Evolutionary conservation across 2,888 invertebrate species (phyloP).

Genomic region (Zonitis immaculata): DNA sequence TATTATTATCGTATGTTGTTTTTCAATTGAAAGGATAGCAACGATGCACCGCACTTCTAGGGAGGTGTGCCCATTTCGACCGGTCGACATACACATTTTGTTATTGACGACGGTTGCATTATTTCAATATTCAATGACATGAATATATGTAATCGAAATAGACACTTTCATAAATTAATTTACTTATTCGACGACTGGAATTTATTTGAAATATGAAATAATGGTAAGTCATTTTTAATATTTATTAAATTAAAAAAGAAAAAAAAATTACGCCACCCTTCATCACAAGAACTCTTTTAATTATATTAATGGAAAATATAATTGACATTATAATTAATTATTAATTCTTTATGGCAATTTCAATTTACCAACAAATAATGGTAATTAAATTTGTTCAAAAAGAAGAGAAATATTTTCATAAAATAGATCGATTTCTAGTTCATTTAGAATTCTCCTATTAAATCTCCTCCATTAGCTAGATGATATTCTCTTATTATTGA

Average conservation of each 20-base stretch:
- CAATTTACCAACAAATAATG: too few relatives aligned
- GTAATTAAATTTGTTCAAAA: too few relatives aligned
- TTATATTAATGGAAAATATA: too few relatives aligned
- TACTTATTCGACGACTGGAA: slow-evolving; percentile 35
- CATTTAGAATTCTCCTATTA: too few relatives aligned
- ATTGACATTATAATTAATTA: too few relatives aligned
- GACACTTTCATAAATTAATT: slow-evolving; percentile 36
- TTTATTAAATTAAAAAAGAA: neutral
- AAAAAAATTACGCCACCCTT: too few relatives aligned
- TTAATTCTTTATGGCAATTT: too few relatives aligned
- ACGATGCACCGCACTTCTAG: slow-evolving; percentile 23
- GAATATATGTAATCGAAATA: slow-evolving; percentile 30
- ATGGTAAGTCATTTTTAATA: slow-evolving; percentile 33
- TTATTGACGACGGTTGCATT: slow-evolving; percentile 13
- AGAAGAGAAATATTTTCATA: too few relatives aligned
- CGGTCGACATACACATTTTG: slow-evolving; percentile 12
- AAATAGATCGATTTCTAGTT: too few relatives aligned
- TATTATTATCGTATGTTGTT: slow-evolving; percentile 6
- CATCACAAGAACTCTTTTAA: too few relatives aligned
- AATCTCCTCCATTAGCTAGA: too few relatives aligned
- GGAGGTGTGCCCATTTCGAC: slow-evolving; percentile 29
- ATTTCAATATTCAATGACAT: slow-evolving; percentile 30
- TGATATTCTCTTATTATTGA: too few relatives aligned
- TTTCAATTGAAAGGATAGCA: slow-evolving; percentile 17
- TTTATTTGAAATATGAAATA: slow-evolving; percentile 41